Evolutionary conservation across 2,888 invertebrate genomes (phyloP), one percentile per base, ranked within the genome.

Genomic region (Lomographa bimaculata): DNA sequence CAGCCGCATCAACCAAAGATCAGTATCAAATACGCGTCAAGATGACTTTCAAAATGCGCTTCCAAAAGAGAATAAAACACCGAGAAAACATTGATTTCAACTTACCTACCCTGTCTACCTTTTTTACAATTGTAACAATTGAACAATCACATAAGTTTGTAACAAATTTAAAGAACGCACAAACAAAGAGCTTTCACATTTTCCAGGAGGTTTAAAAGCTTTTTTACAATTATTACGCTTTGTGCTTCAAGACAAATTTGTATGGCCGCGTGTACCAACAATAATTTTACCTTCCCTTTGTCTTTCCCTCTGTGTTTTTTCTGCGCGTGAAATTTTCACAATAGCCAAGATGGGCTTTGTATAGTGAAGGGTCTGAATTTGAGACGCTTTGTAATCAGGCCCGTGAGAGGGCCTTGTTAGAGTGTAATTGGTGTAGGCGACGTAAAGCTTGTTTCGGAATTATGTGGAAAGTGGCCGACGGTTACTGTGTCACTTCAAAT

Each of bases 231-330:
- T 29, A 38, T 29, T 30, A 10, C 21, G 24, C 34, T 34, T 33
- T 43, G 33, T 38, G 14, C 12, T 19, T 6, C 38, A 23, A 30
- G 29, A 33, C 33, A 29, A 43, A 45, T 45, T 45, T 39, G 36
- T 37, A 29, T 14, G 32, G 21, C n/a, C 27, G 25, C 33, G 23
- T 36, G 32, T 33, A 32, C 28, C 26, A 24, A 36, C 23, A 42
- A 21, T 41, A 11, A 37, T 33, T 32, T 30, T 32, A 38, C 30
- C 42, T 44, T 29, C 26, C 34, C 24, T 32, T 40, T 47, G 41
- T 47, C 39, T 45, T 16, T 8, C 19, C 24, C 36, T 17, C 28
- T 26, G 32, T 49, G 27, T 38, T 39, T 38, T 25, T 42, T 41
- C 16, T 18, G 23, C 28, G 23, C 10, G 7, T 25, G 10, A 32